These are phyloP conservation scores for Lasioglossum pauxillum DNA, from an alignment of 2,888 invertebrate species.

Conservation along the genomic window DNA sequence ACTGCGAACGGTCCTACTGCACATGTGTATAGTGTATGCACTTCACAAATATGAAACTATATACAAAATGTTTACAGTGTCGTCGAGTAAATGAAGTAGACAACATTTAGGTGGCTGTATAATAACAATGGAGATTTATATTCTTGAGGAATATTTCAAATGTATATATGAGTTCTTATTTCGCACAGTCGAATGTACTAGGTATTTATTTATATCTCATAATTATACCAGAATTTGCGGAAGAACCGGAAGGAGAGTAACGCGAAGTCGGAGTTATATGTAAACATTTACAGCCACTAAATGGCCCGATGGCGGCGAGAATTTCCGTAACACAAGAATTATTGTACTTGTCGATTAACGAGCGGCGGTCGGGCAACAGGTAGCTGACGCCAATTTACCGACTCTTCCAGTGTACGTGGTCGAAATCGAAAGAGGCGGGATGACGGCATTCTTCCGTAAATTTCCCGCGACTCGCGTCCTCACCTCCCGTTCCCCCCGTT, in stretches of 20 bases:
- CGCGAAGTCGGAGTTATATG: background rate
- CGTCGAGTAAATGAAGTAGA: too few relatives aligned
- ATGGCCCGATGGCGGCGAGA: slow-evolving; percentile 8
- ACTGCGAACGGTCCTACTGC: background rate
- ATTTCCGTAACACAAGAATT: slow-evolving; percentile 36
- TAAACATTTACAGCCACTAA: background rate
- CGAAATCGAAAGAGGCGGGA: slow-evolving; percentile 46
- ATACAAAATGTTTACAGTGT: background rate
- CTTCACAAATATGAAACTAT: too few relatives aligned
- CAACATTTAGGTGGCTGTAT: too few relatives aligned
- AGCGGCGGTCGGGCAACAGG: slow-evolving; percentile 63
- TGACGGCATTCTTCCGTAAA: slow-evolving; percentile 46
- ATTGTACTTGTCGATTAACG: slow-evolving; percentile 57
- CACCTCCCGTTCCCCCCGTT: background rate
- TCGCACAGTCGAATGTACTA: background rate
- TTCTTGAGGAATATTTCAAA: too few relatives aligned
- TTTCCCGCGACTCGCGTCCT: slow-evolving; percentile 34
- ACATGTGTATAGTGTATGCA: too few relatives aligned
- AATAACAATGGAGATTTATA: too few relatives aligned
- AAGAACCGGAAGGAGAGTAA: background rate
- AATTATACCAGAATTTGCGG: background rate
- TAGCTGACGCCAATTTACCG: slow-evolving; percentile 62
- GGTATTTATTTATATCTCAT: background rate
- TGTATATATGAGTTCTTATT: background rate
- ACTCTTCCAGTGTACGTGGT: slow-evolving; percentile 44